phyloP scores from a whole-genome alignment of 2,113 vertebrate species.

The Tauraco erythrolophus region DNA sequence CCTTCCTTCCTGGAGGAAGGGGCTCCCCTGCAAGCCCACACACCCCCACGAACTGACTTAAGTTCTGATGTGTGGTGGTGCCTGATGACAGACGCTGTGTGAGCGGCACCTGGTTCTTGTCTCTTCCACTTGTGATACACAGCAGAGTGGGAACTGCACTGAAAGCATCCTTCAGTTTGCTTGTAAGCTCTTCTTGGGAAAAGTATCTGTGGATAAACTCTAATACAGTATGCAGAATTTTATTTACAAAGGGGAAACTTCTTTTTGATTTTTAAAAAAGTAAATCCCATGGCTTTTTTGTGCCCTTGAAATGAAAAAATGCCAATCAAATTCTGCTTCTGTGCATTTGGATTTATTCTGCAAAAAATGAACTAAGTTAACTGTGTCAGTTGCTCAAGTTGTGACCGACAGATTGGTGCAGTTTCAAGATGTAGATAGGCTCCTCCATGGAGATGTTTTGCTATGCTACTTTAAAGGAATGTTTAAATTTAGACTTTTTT shows the following conservation, averaged over 20 bases:
- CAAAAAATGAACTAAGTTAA: not conserved
- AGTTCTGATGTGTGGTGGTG: accelerated
- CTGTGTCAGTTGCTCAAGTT: not conserved
- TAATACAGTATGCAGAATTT: not conserved
- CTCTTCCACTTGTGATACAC: not conserved
- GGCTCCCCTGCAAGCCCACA: not conserved
- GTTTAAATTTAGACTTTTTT: not conserved
- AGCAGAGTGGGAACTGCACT: not conserved
- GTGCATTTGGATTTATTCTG: not conserved
- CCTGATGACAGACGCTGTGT: accelerated
- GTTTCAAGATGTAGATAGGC: not conserved
- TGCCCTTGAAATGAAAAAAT: not conserved
- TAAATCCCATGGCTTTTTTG: not conserved
- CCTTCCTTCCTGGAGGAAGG: not conserved
- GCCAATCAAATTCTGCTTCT: not conserved
- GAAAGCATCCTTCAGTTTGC: not conserved
- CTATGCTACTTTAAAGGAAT: not conserved
- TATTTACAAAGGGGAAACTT: not conserved
- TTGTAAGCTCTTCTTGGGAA: not conserved
- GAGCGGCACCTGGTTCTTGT: not conserved
- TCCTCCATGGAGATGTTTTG: not conserved
- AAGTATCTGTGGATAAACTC: not conserved
- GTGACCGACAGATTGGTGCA: not conserved
- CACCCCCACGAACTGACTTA: not conserved
- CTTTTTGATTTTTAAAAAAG: not conserved